Evolutionary conservation across 2,888 invertebrate species (phyloP).

Genomic region (Acanthococcus lagerstroemiae): DNA sequence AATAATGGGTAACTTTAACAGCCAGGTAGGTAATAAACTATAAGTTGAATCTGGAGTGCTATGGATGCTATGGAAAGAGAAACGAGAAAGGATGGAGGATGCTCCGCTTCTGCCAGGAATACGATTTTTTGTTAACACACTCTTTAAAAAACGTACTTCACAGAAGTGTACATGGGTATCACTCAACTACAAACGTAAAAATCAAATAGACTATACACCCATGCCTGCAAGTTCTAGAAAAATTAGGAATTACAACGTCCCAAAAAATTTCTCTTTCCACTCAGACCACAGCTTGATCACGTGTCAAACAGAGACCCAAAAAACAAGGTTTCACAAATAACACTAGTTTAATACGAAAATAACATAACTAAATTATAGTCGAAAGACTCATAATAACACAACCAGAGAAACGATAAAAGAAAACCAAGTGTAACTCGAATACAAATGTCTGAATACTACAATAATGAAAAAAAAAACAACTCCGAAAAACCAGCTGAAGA

Average conservation of each 20-base stretch:
- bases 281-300: no score
- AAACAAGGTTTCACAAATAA: no score
- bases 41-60: not conserved
- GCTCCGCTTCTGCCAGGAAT: not conserved
- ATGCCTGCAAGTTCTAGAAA: not conserved
- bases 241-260: not conserved
- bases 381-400: no score
- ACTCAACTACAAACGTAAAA: not conserved
- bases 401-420: no score
- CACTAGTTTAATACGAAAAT: no score
- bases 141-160: not conserved
- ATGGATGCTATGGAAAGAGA: not conserved
- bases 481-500: no score
- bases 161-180: not conserved
- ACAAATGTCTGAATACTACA: no score
- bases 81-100: not conserved
- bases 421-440: no score
- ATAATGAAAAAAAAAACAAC: no score
- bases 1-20: not conserved
- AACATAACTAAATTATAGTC: no score
- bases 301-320: no score
- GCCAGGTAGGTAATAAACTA: not conserved
- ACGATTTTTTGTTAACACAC: not conserved
- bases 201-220: not conserved
- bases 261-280: not conserved